phyloP scores from a whole-genome alignment of 2,888 invertebrate genomes.

The Drosophila vallismaia region DNA sequence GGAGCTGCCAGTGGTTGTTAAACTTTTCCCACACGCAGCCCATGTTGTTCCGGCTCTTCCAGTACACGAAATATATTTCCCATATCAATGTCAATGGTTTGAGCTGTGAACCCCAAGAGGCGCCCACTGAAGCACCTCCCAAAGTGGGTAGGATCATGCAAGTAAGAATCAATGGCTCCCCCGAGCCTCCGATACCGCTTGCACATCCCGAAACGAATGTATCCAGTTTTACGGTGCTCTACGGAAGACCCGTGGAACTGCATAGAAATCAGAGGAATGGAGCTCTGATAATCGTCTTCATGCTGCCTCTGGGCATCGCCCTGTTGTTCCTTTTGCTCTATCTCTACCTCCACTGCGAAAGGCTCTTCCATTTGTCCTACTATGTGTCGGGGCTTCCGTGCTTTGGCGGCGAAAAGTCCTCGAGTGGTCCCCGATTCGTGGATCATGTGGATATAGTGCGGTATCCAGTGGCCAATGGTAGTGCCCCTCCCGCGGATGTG shows the following conservation, averaged over 20 bases:
- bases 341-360: conserved; percentile 82
- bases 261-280: conserved; percentile 80
- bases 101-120: conserved; percentile 71
- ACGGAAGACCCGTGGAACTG: conserved; percentile 74
- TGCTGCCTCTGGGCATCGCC: conserved; percentile 82
- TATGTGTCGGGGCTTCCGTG: conserved; percentile 65
- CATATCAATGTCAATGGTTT: conserved; percentile 83
- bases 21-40: conserved; percentile 78
- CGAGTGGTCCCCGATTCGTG: conserved; percentile 52
- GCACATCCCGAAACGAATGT: conserved; percentile 53
- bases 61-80: conserved; percentile 82
- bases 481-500: conserved; percentile 38
- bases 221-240: conserved; percentile 74
- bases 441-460: conserved; percentile 81
- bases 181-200: conserved; percentile 5
- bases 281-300: conserved; percentile 81
- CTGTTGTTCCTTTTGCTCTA: conserved; percentile 80
- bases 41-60: conserved; percentile 79
- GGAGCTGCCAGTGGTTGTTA: conserved; percentile 82
- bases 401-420: conserved; percentile 51
- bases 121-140: background rate
- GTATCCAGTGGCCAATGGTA: conserved; percentile 54
- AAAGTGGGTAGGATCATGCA: conserved; percentile 16
- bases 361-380: conserved; percentile 81
- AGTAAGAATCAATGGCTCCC: conserved; percentile 1